Percentiles rank a stretch among this genome's conserved stretches.
phyloP scores from a whole-genome alignment of 2,797 vertebrate genomes.

The Psittacula echo region DNA sequence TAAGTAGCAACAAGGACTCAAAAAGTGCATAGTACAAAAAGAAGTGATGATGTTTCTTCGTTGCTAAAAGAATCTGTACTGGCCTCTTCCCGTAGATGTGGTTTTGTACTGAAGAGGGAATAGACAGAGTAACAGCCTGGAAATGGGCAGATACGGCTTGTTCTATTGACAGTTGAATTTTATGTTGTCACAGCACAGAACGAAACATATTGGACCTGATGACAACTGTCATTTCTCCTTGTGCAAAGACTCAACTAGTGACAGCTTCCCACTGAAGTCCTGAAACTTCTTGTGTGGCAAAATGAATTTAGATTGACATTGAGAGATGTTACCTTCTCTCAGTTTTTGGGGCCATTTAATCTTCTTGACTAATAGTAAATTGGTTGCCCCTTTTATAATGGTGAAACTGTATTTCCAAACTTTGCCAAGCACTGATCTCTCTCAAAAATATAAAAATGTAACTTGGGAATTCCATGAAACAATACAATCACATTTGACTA shows the following conservation, averaged over 20 bases:
- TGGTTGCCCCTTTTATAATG: neutral
- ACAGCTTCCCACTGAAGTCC: neutral
- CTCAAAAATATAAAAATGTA: neutral
- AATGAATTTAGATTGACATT: neutral
- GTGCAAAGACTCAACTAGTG: neutral
- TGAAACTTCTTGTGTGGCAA: neutral
- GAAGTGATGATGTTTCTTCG: neutral
- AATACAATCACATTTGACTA: neutral
- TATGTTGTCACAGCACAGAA: neutral
- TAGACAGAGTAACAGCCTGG: neutral
- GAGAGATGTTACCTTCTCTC: neutral
- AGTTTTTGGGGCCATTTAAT: neutral
- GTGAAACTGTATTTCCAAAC: neutral
- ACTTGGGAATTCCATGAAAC: neutral
- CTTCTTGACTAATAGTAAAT: neutral
- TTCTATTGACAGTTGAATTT: neutral
- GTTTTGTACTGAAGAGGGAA: neutral
- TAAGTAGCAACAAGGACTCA: neutral
- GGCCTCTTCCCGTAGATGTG: neutral
- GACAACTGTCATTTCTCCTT: constrained; percentile 20
- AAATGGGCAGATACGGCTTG: neutral
- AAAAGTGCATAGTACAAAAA: neutral
- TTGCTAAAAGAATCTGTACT: neutral
- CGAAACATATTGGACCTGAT: neutral
- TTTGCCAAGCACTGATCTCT: neutral